A percentile compares a stretch with the other conserved stretches of the same genome.
These are phyloP conservation scores for Craseonycteris thonglongyai DNA, from an alignment of 2,113 vertebrate species.

Conservation along the genomic window DNA sequence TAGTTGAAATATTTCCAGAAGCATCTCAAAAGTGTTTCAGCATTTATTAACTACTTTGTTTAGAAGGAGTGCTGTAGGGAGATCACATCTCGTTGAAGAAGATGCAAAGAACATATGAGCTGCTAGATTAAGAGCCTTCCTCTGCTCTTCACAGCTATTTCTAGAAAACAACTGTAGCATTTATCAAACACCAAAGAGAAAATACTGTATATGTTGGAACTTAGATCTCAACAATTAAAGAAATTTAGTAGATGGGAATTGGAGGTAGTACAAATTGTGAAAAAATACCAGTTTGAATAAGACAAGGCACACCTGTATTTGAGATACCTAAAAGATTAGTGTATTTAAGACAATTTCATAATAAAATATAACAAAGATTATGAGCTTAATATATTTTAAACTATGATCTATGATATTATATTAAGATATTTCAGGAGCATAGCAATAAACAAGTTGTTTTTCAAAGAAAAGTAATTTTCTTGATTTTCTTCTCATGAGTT, in stretches of 20 bases:
- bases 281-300: not conserved
- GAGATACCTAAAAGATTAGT: not conserved
- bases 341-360: not conserved
- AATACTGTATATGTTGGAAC: not conserved
- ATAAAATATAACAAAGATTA: not conserved
- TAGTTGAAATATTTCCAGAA: conserved; percentile 24
- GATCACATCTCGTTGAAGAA: not conserved
- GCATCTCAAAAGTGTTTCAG: not conserved
- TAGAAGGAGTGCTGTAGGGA: not conserved
- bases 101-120: not conserved
- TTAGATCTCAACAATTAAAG: conserved; percentile 12
- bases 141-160: not conserved
- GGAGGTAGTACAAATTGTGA: not conserved
- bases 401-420: not conserved
- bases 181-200: conserved; percentile 3
- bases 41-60: not conserved
- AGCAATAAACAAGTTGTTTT: not conserved
- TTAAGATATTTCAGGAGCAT: not conserved
- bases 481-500: conserved; percentile 5
- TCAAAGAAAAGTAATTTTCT: not conserved
- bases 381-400: not conserved
- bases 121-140: not conserved
- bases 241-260: not conserved
- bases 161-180: conserved; percentile 23
- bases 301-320: not conserved